Percentiles rank a stretch among this genome's conserved stretches.
Conservation (phyloP, 2,888 invertebrate genomes). For the Toxonevra muliebris region DNA sequence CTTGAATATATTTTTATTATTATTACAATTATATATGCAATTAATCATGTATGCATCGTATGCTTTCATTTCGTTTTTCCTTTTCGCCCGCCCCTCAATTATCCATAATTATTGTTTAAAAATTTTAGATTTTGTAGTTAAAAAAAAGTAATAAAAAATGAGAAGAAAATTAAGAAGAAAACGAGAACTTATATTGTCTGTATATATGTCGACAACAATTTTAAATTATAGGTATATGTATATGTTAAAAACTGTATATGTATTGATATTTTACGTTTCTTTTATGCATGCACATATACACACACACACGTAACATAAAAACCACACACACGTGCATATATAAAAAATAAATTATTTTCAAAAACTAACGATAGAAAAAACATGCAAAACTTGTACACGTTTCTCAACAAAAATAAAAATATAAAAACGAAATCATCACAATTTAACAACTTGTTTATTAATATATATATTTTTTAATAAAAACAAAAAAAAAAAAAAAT, state of each 20-base stretch:
- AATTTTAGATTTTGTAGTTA: too few relatives aligned
- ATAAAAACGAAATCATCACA: conserved; percentile 4
- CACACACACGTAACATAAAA: conserved; percentile 6
- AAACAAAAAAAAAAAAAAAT: too few relatives aligned
- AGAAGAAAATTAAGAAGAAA: too few relatives aligned
- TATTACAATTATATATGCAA: background rate
- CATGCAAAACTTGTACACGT: background rate
- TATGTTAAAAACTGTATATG: background rate
- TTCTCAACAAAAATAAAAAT: background rate
- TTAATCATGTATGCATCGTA: too few relatives aligned
- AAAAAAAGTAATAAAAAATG: too few relatives aligned
- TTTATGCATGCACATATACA: background rate
- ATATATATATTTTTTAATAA: too few relatives aligned
- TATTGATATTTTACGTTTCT: background rate
- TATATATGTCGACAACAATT: too few relatives aligned
- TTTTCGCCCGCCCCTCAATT: too few relatives aligned
- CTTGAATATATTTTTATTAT: background rate
- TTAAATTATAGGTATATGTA: background rate
- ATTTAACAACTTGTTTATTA: background rate
- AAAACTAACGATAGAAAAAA: conserved; percentile 11
- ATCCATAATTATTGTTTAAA: too few relatives aligned
- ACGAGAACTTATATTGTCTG: too few relatives aligned
- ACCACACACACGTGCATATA: background rate
- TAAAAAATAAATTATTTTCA: conserved; percentile 20
- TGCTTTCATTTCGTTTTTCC: too few relatives aligned